A percentile compares a stretch with the other conserved stretches of the same genome.
phyloP scores from a whole-genome alignment of 2,888 invertebrate species.

The Volucella inflata region DNA sequence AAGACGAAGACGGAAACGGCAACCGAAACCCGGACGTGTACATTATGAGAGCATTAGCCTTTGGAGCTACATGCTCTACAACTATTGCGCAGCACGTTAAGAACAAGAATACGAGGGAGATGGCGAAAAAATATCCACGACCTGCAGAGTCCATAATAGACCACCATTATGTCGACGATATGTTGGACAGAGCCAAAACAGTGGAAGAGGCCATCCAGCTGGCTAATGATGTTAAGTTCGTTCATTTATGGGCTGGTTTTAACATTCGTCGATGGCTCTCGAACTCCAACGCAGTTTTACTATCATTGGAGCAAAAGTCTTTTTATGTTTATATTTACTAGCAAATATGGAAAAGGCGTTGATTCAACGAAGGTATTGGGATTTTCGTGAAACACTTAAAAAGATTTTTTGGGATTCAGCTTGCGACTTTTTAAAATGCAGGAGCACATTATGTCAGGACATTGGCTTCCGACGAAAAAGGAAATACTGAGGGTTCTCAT shows the following conservation, averaged over 20 bases:
- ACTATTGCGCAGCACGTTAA: slow-evolving; percentile 10
- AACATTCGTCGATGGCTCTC: slow-evolving; percentile 62
- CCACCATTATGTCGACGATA: too few relatives aligned
- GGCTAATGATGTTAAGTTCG: slow-evolving; percentile 11
- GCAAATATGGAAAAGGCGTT: neutral
- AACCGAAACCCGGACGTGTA: neutral
- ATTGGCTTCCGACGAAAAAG: too few relatives aligned
- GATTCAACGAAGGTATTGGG: slow-evolving; percentile 1
- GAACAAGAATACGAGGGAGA: slow-evolving; percentile 15
- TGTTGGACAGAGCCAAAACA: slow-evolving; percentile 33
- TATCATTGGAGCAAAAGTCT: neutral
- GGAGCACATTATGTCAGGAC: neutral
- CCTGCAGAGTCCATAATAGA: too few relatives aligned
- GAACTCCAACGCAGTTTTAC: slow-evolving; percentile 36
- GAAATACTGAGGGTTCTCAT: too few relatives aligned
- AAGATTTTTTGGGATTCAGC: too few relatives aligned
- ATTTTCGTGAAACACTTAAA: too few relatives aligned
- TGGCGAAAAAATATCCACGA: slow-evolving; percentile 16
- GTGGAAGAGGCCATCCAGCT: slow-evolving; percentile 24
- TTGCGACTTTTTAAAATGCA: neutral
- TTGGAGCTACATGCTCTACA: slow-evolving; percentile 5
- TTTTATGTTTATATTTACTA: neutral
- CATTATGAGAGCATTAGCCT: slow-evolving; percentile 8
- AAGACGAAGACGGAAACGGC: neutral
- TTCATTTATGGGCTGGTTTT: slow-evolving; percentile 53